These are phyloP conservation scores for Octodonta nipae DNA, from an alignment of 2,888 invertebrate species.

Conservation along the genomic window DNA sequence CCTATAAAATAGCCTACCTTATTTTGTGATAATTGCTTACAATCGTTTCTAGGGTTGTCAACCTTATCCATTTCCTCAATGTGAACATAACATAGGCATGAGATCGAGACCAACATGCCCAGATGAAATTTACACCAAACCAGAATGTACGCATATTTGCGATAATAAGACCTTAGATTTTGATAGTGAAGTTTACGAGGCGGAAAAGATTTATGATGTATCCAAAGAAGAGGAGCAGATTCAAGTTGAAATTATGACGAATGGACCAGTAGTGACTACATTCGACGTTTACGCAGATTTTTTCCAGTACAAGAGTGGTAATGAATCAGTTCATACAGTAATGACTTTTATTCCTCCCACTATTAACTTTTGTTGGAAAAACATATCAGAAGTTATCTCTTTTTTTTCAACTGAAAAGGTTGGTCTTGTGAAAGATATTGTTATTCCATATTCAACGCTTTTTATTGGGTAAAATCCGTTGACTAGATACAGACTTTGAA, in stretches of 20 bases:
- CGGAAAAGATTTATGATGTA: constrained; percentile 5
- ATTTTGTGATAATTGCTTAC: no score
- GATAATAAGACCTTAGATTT: constrained; percentile 23
- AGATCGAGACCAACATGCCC: constrained; percentile 3
- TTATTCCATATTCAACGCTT: no score
- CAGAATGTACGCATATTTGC: constrained; percentile 7
- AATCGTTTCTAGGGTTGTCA: constrained; percentile 17
- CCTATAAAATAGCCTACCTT: no score
- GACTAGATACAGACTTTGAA: no score
- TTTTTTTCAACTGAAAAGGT: no score
- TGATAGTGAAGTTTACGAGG: constrained; percentile 3
- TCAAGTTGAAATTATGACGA: constrained; percentile 58
- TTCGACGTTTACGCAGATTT: constrained; percentile 75
- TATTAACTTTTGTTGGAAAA: no score
- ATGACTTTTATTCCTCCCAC: no score
- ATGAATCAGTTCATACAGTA: no score
- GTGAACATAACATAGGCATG: constrained; percentile 9
- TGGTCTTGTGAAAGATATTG: no score
- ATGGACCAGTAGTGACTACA: constrained; percentile 74
- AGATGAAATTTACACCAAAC: constrained; percentile 3
- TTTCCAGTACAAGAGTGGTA: constrained; percentile 61
- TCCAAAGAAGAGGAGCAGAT: constrained; percentile 43
- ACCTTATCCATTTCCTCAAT: constrained; percentile 12
- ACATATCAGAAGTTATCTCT: no score
- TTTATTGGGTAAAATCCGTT: no score